Conservation (phyloP, 1,140 invertebrate genomes). For the Drosophila funebris region DNA sequence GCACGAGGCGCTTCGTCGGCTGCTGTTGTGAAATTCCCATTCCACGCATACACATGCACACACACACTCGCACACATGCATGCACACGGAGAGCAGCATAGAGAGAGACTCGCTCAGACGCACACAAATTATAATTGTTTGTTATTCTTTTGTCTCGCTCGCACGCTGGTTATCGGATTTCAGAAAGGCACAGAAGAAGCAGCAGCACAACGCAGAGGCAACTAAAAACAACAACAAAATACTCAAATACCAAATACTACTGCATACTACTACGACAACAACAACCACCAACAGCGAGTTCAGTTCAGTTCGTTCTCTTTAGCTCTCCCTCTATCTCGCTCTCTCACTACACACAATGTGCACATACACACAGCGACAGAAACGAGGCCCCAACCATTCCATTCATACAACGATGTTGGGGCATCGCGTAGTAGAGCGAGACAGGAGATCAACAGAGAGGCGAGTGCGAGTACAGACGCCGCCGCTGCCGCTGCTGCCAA, state of each 20-base stretch:
- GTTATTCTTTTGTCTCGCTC: constrained; percentile 80
- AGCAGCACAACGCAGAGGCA: constrained; percentile 35
- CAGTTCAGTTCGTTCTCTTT: constrained; percentile 27
- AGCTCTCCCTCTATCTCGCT: constrained; percentile 2
- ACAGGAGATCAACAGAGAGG: constrained; percentile 31
- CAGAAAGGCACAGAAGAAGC: constrained; percentile 58
- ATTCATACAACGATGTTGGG: constrained; percentile 59
- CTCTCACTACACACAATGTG: background rate
- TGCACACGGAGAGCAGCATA: background rate
- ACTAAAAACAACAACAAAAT: constrained; percentile 29
- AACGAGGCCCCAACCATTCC: constrained; percentile 63
- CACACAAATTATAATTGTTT: constrained; percentile 73
- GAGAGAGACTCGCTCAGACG: constrained; percentile 40
- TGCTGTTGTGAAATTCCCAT: constrained; percentile 71
- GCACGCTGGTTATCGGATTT: constrained; percentile 80
- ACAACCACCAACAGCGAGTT: constrained; percentile 6
- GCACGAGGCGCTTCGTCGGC: constrained; percentile 55
- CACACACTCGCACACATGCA: constrained; percentile 10
- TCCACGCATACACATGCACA: constrained; percentile 34
- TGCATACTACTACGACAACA: constrained; percentile 70
- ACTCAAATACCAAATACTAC: constrained; percentile 72
- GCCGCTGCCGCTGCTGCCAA: background rate
- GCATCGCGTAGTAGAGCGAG: constrained; percentile 68
- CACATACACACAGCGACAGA: constrained; percentile 15
- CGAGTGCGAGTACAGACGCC: constrained; percentile 9